phyloP scores from a whole-genome alignment of 1,140 invertebrate species.

The Lepidurus apus region DNA sequence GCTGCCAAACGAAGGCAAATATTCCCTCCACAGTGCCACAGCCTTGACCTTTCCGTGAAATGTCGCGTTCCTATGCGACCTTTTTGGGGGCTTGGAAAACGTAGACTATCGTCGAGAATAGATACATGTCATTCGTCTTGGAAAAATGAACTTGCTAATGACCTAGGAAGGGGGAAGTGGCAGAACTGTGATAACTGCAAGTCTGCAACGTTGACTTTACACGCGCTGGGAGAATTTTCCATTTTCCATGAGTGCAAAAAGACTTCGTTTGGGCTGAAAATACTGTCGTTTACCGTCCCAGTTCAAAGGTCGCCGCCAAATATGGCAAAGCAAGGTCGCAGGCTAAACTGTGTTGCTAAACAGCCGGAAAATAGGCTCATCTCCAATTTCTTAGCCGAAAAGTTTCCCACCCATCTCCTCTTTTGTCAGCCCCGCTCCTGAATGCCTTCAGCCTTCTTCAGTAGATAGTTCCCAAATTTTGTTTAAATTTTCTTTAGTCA shows the following conservation, averaged over 20 bases:
- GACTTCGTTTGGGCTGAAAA: no score
- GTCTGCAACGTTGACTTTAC: neutral
- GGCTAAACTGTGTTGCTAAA: neutral
- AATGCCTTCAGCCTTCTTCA: no score
- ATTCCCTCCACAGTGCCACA: no score
- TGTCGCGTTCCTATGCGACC: no score
- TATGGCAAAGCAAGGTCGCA: neutral
- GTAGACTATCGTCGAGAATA: no score
- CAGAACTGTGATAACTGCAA: neutral
- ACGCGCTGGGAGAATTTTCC: neutral
- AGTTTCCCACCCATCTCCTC: neutral
- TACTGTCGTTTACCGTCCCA: neutral
- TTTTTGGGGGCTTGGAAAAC: no score
- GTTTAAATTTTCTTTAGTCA: no score
- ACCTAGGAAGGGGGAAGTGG: neutral
- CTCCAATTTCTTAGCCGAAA: neutral
- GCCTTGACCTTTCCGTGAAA: no score
- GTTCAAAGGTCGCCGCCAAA: constrained; percentile 3
- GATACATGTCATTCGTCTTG: no score
- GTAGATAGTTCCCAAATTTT: no score
- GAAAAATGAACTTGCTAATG: neutral
- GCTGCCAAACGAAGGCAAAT: no score
- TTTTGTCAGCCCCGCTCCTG: neutral
- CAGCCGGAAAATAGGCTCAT: neutral
- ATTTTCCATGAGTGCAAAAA: no score